phyloP scores from a whole-genome alignment of 2,797 vertebrate genomes.

The Clarias platycephalus region DNA sequence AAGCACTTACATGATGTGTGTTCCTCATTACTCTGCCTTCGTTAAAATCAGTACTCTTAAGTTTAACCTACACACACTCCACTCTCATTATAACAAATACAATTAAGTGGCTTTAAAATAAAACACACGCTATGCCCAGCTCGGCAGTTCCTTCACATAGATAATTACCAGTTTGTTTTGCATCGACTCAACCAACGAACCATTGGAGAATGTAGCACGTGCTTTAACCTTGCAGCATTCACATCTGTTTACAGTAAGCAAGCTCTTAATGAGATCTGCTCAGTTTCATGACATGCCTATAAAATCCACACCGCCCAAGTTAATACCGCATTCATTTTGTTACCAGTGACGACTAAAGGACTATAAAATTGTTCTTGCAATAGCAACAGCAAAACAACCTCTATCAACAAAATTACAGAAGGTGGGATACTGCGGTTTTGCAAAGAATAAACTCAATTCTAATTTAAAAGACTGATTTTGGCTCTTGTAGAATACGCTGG shows the following conservation, averaged over 20 bases:
- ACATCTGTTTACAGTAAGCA: constrained; percentile 38
- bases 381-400: background rate
- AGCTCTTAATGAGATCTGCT: constrained; percentile 29
- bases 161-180: constrained; percentile 20
- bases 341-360: background rate
- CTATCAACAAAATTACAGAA: background rate
- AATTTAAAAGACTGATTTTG: background rate
- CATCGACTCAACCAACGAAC: background rate
- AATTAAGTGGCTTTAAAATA: background rate
- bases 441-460: background rate
- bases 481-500: background rate
- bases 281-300: constrained; percentile 9
- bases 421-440: background rate
- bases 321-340: constrained; percentile 16
- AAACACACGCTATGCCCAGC: background rate
- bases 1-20: constrained; percentile 34
- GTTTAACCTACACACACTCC: constrained; percentile 28
- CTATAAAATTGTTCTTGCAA: background rate
- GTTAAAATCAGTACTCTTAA: constrained; percentile 26
- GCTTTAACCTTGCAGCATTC: background rate
- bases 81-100: constrained; percentile 28
- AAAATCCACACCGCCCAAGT: constrained; percentile 1
- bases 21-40: constrained; percentile 34
- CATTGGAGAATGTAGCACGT: background rate
- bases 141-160: background rate